Base-by-base conservation (phyloP, 2,888 invertebrate species). In the Celastrina argiolus region DNA sequence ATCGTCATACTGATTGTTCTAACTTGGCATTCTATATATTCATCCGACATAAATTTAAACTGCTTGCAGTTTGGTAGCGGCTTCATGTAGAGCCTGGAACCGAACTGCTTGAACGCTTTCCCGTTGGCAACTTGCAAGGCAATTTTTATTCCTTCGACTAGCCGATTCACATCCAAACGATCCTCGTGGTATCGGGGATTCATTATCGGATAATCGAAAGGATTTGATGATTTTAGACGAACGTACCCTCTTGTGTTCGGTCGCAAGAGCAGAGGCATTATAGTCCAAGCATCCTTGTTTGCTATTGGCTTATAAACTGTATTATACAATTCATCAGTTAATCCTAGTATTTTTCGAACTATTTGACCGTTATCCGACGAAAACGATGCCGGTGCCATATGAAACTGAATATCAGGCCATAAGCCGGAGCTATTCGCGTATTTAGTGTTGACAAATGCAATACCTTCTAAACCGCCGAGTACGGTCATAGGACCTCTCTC, bases 131-230 rank as follows among this genome's bases (percentile, higher is more conserved):
- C 94, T 74, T 92, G 83, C 36, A 96, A 74, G 0, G 96, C 96
- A 67, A 96, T 94, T 78, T 95, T 96, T 1, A 95, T 94, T 2
- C 96, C 97, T 83, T 97, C 97, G 0, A 97, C 95, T n/a, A 97
- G 87, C 0, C 94, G 94, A 66, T 94, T 93, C 0, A 96, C 95
- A 80, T 96, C 97, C 67, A 92, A 81, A 0, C 95, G 94, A 81
- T 97, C 94, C 69, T 95, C 94, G 74, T 98, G 96, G 81, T 99
- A 99, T 78, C 98, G 97, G 1, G 99, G 97, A 82, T 99, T 94
- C 81, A 99, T 97, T 34, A 95, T 80, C 0, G 99, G 98, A 77
- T 95, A 95, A 64, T 96, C 95, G 73, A 95, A 95, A 0, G 99
- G 98, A 85, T 98, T 96, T 0, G 94, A 94, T 68, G 95, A 95